A percentile compares a stretch with the other conserved stretches of the same genome.
phyloP scores from a whole-genome alignment of 2,113 vertebrate species.

The Anoura caudifer region DNA sequence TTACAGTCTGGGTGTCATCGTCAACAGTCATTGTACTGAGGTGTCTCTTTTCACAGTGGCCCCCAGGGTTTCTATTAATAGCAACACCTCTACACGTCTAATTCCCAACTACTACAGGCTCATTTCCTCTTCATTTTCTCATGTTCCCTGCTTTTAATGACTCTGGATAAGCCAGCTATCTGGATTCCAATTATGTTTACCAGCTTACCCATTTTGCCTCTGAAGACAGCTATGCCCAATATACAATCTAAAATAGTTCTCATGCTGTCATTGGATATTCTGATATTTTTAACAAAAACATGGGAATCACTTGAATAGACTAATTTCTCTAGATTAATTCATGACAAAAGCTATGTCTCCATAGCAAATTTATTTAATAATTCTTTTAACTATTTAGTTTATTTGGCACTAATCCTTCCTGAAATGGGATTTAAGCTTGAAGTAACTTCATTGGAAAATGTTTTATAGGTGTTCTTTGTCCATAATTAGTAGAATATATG shows the following conservation, averaged over 20 bases:
- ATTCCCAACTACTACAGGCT: not conserved
- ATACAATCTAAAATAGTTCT: not conserved
- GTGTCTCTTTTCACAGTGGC: not conserved
- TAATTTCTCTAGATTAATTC: not conserved
- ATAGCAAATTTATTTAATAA: not conserved
- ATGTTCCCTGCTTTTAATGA: not conserved
- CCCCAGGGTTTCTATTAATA: not conserved
- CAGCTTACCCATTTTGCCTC: not conserved
- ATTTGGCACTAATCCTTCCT: not conserved
- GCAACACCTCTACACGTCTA: not conserved
- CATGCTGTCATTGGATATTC: not conserved
- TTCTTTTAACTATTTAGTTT: not conserved
- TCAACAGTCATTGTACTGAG: not conserved
- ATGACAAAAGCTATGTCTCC: not conserved
- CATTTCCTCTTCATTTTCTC: not conserved
- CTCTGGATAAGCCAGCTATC: not conserved
- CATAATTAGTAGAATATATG: not conserved
- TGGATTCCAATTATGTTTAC: constrained; percentile 15
- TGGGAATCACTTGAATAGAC: not conserved
- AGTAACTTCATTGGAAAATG: not conserved
- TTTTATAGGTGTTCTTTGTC: not conserved
- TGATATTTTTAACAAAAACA: not conserved
- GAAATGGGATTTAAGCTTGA: not conserved
- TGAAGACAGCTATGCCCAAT: not conserved
- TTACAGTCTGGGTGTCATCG: not conserved